These are phyloP conservation scores for Rattus rattus DNA, from an alignment of 2,113 vertebrate genomes.

Conservation along the genomic window DNA sequence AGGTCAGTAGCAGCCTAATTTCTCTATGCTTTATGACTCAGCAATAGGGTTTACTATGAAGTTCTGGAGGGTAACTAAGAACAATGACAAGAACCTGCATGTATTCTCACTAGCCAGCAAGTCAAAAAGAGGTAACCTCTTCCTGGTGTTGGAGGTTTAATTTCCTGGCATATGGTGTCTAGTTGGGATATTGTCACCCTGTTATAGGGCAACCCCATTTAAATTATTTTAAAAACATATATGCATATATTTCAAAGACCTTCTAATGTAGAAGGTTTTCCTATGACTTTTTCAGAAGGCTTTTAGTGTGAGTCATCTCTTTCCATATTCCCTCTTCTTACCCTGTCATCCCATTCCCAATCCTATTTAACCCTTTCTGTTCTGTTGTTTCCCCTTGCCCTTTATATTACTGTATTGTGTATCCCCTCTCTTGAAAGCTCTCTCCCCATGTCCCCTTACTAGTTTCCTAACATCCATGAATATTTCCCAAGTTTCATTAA, in stretches of 20 bases:
- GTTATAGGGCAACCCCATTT: neutral
- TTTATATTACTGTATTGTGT: neutral
- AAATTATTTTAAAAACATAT: neutral
- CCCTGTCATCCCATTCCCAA: neutral
- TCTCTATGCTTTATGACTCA: neutral
- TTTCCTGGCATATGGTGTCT: neutral
- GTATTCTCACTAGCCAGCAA: neutral
- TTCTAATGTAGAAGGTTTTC: neutral
- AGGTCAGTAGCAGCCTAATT: neutral
- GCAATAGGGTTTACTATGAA: neutral
- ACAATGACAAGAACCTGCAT: neutral
- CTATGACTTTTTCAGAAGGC: neutral
- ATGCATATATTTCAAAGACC: neutral
- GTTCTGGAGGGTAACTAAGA: neutral
- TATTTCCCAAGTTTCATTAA: neutral
- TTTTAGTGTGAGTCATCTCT: neutral
- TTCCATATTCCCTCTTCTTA: neutral
- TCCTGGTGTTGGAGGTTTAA: neutral
- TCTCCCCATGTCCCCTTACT: neutral
- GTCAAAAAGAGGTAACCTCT: neutral
- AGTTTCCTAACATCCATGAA: neutral
- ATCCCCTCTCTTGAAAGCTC: neutral
- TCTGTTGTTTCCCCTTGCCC: neutral
- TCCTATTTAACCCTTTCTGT: neutral
- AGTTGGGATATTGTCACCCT: neutral